Base-by-base conservation (phyloP, 2,888 invertebrate genomes). In the Ptilodon capucinus region DNA sequence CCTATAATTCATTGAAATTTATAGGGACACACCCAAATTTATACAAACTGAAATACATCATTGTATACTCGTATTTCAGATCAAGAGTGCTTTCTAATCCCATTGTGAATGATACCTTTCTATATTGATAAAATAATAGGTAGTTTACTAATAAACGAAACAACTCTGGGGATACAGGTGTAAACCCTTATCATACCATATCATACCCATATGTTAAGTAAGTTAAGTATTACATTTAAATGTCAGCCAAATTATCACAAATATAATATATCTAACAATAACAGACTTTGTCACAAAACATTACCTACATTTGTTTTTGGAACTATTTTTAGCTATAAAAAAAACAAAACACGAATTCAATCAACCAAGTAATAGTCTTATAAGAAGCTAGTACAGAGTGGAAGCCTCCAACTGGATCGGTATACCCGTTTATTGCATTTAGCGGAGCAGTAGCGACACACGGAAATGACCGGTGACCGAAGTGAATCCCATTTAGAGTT, bases 391-490 rank as follows among this genome's bases (percentile, higher is more conserved):
- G 35, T 35, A 4, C 9, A 11, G 1, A 11, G 17, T 17, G 9
- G 11, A 16, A 17, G 14, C 17, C 11, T 35, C 17, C 35, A 17
- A 35, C 35, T 35, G 0, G 17, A 35, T 35, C 54, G 19, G 60
- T 59, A 53, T 55, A 49, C 64, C 66, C 64, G 65, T 71, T 70
- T 71, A 73, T 71, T 70, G 65, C 66, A 72, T 70, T 72, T 72
- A 68, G 65, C 67, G 43, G 48, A 51, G 60, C 57, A 62, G 69
- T 60, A 63, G 58, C 61, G 52, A 74, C 68, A 74, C 68, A 76
- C 79, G 80, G 81, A 81, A 82, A 74, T 75, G 63, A 61, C 65
- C 67, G 57, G 53, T 3, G 36, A 19, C n/a, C n/a, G 19, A 38
- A 38, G 4, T 19, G 19, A 19, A 13, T 13, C 6, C 19, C 13